Percentiles rank a stretch among this genome's conserved stretches.
phyloP scores from a whole-genome alignment of 2,113 vertebrate genomes.

The Ctenodactylus gundi region DNA sequence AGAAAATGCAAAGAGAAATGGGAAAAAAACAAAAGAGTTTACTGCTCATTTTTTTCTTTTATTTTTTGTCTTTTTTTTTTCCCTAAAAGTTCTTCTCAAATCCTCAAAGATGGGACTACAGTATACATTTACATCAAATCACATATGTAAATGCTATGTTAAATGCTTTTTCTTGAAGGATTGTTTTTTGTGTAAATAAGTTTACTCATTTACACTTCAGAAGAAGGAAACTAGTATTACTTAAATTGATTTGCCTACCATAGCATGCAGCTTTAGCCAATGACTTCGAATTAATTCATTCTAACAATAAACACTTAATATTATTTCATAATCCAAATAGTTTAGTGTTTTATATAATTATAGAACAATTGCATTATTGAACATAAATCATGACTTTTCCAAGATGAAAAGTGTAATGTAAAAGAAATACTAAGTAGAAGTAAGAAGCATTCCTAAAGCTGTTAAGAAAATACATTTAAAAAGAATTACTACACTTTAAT shows the following conservation, averaged over 20 bases:
- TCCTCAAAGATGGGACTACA: background rate
- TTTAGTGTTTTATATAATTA: background rate
- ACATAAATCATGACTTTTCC: background rate
- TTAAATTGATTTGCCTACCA: background rate
- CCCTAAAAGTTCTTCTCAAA: background rate
- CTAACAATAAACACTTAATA: background rate
- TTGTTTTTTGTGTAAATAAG: background rate
- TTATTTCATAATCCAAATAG: background rate
- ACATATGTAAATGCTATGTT: background rate
- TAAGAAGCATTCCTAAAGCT: constrained; percentile 49
- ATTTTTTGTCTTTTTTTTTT: background rate
- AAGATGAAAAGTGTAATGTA: background rate
- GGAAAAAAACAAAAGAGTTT: background rate
- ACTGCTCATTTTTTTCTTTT: background rate
- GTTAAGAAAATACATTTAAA: constrained; percentile 36
- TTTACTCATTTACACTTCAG: background rate
- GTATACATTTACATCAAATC: background rate
- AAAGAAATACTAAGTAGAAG: constrained; percentile 41
- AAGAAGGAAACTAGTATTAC: background rate
- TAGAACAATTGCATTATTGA: background rate
- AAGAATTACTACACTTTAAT: constrained; percentile 68
- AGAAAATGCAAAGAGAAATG: background rate
- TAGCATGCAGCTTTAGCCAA: background rate
- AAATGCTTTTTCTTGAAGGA: background rate
- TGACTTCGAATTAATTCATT: background rate